Evolutionary conservation across 2,113 vertebrate genomes (phyloP).

Genomic region (Psophia crepitans): DNA sequence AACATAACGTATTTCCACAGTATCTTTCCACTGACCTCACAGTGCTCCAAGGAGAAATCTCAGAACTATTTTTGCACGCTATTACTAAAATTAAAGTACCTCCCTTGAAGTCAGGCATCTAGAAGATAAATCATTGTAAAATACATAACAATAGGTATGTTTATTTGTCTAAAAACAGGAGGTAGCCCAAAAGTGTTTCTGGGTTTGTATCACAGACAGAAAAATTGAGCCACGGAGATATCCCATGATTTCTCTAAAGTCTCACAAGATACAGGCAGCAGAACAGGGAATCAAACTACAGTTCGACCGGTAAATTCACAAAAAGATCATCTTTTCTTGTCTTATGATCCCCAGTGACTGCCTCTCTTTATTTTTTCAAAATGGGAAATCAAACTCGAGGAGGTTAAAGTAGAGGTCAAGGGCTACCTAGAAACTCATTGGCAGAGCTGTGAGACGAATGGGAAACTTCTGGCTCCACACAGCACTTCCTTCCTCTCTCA

Average conservation of each 20-base stretch:
- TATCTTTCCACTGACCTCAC: neutral
- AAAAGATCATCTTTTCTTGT: neutral
- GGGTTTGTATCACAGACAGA: neutral
- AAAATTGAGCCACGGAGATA: neutral
- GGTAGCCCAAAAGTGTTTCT: neutral
- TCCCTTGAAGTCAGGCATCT: neutral
- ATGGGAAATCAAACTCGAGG: neutral
- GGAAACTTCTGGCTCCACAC: neutral
- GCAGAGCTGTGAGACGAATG: neutral
- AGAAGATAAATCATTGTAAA: neutral
- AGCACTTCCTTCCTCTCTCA: conserved; percentile 8
- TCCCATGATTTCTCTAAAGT: neutral
- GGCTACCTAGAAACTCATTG: neutral
- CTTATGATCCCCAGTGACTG: neutral
- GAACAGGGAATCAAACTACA: neutral
- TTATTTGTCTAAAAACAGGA: neutral
- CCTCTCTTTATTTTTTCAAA: neutral
- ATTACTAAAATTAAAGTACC: neutral
- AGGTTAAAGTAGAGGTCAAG: neutral
- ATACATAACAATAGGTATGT: neutral
- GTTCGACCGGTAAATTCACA: neutral
- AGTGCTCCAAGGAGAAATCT: neutral
- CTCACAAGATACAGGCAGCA: neutral
- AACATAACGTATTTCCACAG: neutral
- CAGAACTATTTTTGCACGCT: neutral